Evolutionary conservation across 1,140 invertebrate species (phyloP), one percentile per base, ranked within the genome.

Genomic region (Meloidogyne hapla): DNA sequence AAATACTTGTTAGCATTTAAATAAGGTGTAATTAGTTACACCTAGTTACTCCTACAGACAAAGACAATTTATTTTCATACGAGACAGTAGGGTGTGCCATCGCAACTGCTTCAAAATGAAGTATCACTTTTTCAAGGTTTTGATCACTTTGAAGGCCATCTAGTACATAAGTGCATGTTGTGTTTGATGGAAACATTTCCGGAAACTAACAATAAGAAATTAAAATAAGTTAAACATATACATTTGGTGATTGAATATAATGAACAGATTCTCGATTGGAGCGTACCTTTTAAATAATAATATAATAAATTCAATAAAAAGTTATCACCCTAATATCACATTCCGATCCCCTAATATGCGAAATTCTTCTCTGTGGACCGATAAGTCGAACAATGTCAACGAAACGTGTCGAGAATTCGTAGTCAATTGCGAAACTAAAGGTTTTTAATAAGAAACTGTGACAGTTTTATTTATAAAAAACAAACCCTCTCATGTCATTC

Each of bases 141-240:
- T 86, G 85, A 45, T 86, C 86, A 15, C 85, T 86, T 73, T 87
- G 84, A 1, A 87, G 70, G 2, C 85, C 85, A 63, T 86, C 86
- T 21, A 86, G 70, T 40, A 86, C 85, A 68, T 86, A 86, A 1
- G 84, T 87, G 73, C 85, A 86, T 3, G 79, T 87, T 8, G 85
- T 87, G 71, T 86, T 86, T n/a, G 78, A 33, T 15, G 86, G 86
- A 70, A 87, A 87, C 40, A 82, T 68, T 28, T 83, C 67, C 18
- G 85, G 85, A 69, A 81, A 86, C 83, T 69, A 48, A 81, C 79
- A 13, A 48, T n/a, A 25, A 61, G 2, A 76, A 28, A 72, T 18
- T 13, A n/a, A 2, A 68, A 70, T 23, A 42, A 68, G 12, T 6
- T 69, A 40, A 23, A 69, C 63, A 40, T 13, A 13, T 38, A 84